phyloP scores from a whole-genome alignment of 2,113 vertebrate species.

The Potamarius usumacintae region DNA sequence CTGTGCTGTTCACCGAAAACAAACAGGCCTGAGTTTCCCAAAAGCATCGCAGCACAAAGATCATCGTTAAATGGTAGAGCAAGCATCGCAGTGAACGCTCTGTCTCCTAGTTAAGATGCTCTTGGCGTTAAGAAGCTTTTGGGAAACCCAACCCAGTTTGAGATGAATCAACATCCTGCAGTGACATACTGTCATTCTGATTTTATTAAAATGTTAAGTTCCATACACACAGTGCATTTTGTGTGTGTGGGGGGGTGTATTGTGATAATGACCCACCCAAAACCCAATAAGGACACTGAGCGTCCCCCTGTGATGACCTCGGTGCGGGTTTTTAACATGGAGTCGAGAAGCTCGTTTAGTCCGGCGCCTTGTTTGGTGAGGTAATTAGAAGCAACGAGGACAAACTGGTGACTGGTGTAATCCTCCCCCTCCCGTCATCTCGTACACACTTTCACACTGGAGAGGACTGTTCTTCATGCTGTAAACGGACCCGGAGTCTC shows the following conservation, averaged over 20 bases:
- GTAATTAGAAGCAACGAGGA: neutral
- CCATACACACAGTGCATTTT: too few species aligned
- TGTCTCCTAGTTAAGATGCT: too few species aligned
- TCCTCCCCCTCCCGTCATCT: neutral
- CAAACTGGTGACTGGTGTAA: constrained; percentile 35
- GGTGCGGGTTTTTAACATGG: neutral
- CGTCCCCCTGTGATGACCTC: neutral
- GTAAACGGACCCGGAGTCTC: neutral
- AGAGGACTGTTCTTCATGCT: constrained; percentile 13
- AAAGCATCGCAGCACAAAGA: too few species aligned
- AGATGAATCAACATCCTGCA: neutral
- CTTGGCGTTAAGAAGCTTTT: too few species aligned
- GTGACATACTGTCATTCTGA: neutral
- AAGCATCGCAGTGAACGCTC: too few species aligned
- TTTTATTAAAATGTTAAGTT: neutral
- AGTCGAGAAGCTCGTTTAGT: constrained; percentile 8
- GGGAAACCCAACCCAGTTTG: too few species aligned
- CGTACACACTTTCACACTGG: too few species aligned
- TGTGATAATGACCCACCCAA: neutral
- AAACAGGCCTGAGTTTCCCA: too few species aligned
- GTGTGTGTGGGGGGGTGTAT: too few species aligned
- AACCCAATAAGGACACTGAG: neutral
- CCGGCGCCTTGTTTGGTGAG: neutral
- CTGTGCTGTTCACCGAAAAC: neutral
- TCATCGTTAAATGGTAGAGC: too few species aligned